phyloP scores from a whole-genome alignment of 2,797 vertebrate species.

The Dendrocincla fuliginosa region DNA sequence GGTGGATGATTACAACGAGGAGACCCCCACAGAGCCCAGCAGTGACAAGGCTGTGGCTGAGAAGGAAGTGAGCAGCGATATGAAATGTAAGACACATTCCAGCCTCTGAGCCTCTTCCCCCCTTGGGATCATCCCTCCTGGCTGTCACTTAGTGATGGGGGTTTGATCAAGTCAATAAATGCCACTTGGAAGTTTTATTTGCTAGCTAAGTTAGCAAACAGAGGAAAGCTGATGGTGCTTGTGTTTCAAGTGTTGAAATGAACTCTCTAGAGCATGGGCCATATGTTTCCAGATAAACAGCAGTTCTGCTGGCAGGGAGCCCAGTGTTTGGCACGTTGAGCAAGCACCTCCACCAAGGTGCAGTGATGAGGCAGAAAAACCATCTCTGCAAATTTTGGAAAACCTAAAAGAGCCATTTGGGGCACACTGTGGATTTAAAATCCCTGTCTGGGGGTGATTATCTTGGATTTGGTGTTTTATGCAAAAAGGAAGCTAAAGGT shows the following conservation, averaged over 20 bases:
- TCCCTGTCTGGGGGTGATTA: background rate
- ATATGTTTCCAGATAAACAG: background rate
- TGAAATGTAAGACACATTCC: constrained; percentile 83
- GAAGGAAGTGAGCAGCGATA: constrained; percentile 84
- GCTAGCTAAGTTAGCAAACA: constrained; percentile 56
- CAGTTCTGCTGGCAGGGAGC: background rate
- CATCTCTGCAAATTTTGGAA: background rate
- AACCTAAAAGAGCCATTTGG: background rate
- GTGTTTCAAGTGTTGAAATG: background rate
- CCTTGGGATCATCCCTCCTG: background rate
- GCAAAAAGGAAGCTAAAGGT: background rate
- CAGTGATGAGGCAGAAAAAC: background rate
- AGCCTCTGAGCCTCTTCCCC: background rate
- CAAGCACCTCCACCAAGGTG: background rate
- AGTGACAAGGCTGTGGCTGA: constrained; percentile 75
- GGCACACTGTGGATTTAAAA: background rate
- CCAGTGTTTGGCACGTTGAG: background rate
- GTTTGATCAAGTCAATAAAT: background rate
- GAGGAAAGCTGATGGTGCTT: background rate
- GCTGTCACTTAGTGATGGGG: background rate
- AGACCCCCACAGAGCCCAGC: constrained; percentile 73
- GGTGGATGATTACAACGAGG: constrained; percentile 79
- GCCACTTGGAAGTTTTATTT: constrained; percentile 12
- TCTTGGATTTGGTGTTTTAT: background rate
- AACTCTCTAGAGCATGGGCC: background rate